Base-by-base conservation (phyloP, 2,113 vertebrate genomes). In the Thalassarche chlororhynchos region DNA sequence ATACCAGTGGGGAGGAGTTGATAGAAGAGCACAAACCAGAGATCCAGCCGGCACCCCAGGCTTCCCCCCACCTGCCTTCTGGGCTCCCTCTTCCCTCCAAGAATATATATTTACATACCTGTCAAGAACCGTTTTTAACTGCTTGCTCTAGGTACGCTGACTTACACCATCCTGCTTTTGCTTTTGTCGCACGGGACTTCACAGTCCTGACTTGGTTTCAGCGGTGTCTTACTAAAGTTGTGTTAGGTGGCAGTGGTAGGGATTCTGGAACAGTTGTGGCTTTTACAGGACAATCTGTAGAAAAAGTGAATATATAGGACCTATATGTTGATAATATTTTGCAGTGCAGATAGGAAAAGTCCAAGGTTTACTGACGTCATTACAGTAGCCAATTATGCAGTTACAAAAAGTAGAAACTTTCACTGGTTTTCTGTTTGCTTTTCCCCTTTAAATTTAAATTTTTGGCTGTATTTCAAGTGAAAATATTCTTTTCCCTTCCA, bases 401-500 rank as follows among this genome's bases (percentile, higher is more conserved):
- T 31, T 72, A 18, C 44, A 62, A 25, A 70, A 89, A 46, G 65
- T 7, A 84, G 84, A 78, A 92, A 31, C 61, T 79, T 12, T 42
- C 13, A 10, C 16, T 34, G 21, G 31, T 32, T 81, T 83, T 74
- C 54, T n/a, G 34, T 78, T 84, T 60, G 52, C 71, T n/a, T 91
- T 91, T 79, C 44, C 19, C 23, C 42, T 93, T 81, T 66, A 13
- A n/a, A 42, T 86, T 44, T 69, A 38, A 15, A 29, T 60, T 87
- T 75, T 82, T 87, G 93, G 82, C 87, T 74, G 15, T 32, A 15
- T 66, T 89, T 88, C 75, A 75, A n/a, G 76, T 44, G 24, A 54
- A 93, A 90, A 83, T 72, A 46, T 26, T 85, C 36, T 87, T 93
- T 86, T 70, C 36, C 62, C 29, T 90, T 90, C 85, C 70, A 40